Percentiles rank a stretch among this genome's conserved stretches.
Conservation (phyloP, 2,113 vertebrate genomes). For the Hassar affinis region DNA sequence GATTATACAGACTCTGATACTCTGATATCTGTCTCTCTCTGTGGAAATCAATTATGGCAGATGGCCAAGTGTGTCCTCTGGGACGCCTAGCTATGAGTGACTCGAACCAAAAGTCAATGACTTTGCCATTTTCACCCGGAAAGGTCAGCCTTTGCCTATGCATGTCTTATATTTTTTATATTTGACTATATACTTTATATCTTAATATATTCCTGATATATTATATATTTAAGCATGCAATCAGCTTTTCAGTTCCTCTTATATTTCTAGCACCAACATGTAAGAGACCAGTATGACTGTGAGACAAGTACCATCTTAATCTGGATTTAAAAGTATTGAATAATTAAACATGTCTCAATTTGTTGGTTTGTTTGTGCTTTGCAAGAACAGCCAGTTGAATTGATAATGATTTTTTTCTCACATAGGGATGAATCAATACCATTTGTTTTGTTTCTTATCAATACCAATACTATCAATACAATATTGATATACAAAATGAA, state of each 20-base stretch:
- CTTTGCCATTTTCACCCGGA: not conserved
- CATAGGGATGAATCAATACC: not conserved
- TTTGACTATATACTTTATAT: not conserved
- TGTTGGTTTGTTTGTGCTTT: not conserved
- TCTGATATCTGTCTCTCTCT: not conserved
- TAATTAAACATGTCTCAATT: not conserved
- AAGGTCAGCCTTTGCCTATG: not conserved
- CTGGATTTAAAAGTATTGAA: not conserved
- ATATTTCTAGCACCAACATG: not conserved
- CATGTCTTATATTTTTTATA: not conserved
- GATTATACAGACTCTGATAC: not conserved
- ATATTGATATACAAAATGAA: not conserved
- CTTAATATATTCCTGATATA: not conserved
- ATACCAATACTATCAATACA: not conserved
- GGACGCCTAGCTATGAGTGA: not conserved
- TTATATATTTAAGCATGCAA: too few species aligned
- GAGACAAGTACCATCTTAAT: not conserved
- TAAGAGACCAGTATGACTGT: not conserved
- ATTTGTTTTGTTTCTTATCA: not conserved
- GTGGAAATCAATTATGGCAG: constrained; percentile 17
- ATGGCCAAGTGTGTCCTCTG: constrained; percentile 13
- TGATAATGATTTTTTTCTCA: not conserved
- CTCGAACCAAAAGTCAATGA: not conserved
- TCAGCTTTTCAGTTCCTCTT: not conserved
- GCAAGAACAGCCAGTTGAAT: too few species aligned